These are phyloP conservation scores for Listronotus bonariensis DNA, from an alignment of 1,140 invertebrate species.

Conservation along the genomic window DNA sequence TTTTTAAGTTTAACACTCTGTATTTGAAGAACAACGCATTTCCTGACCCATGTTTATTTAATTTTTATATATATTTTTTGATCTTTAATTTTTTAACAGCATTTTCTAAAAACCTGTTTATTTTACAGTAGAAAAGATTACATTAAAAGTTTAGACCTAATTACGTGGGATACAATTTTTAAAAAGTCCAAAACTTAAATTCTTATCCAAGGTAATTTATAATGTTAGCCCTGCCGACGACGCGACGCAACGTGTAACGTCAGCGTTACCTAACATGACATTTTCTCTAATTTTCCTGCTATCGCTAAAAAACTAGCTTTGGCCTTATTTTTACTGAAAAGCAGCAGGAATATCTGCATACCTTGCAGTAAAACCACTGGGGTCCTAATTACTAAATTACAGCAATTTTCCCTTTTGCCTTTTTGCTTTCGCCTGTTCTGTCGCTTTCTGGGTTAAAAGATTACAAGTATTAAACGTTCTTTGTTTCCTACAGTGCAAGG, in stretches of 20 bases:
- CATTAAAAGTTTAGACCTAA: no score
- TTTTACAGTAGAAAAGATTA: no score
- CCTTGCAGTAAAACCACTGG: slow-evolving; percentile 26
- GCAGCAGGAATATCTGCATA: slow-evolving; percentile 29
- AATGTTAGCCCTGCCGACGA: neutral
- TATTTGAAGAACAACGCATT: no score
- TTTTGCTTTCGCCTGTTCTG: slow-evolving; percentile 25
- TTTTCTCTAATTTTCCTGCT: slow-evolving; percentile 4
- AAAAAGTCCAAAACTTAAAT: no score
- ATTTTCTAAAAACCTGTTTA: no score
- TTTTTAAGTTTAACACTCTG: no score
- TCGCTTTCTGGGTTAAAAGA: slow-evolving; percentile 25
- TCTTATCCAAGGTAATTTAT: neutral
- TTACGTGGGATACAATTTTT: no score
- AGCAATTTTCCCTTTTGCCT: slow-evolving; percentile 28
- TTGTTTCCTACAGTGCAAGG: slow-evolving; percentile 19
- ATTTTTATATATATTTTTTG: no score
- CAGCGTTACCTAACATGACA: slow-evolving; percentile 2
- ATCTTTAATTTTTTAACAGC: no score
- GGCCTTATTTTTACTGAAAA: slow-evolving; percentile 12
- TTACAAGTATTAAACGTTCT: slow-evolving; percentile 34
- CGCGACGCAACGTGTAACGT: neutral
- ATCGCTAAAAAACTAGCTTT: slow-evolving; percentile 20
- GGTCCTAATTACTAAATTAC: slow-evolving; percentile 34
- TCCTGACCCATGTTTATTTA: no score